Percentiles rank a stretch among this genome's conserved stretches.
Conservation (phyloP, 2,113 vertebrate genomes). For the Verasper variegatus region DNA sequence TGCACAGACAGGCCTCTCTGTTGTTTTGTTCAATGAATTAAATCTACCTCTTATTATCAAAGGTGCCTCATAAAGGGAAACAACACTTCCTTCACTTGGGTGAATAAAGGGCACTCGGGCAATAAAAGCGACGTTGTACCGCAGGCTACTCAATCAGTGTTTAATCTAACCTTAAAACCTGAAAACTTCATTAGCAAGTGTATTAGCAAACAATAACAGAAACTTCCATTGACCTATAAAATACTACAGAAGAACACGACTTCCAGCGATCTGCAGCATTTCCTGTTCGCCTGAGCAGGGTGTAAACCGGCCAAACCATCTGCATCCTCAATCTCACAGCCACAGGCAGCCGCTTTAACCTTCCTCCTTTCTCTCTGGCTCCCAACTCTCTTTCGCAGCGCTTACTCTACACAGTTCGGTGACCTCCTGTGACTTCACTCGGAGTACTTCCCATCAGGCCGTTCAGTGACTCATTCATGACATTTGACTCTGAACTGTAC, state of each 20-base stretch:
- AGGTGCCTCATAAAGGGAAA: no score
- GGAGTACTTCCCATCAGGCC: constrained; percentile 54
- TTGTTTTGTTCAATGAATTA: constrained; percentile 1
- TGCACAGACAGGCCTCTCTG: constrained; percentile 9
- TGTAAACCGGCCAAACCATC: constrained; percentile 59
- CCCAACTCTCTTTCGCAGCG: constrained; percentile 29
- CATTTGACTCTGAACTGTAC: constrained; percentile 64
- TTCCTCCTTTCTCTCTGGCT: constrained; percentile 39
- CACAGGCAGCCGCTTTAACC: constrained; percentile 36
- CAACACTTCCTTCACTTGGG: no score
- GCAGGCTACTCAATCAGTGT: no score
- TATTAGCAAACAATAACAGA: constrained; percentile 14
- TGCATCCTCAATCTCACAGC: constrained; percentile 61
- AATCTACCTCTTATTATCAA: neutral
- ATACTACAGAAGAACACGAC: neutral
- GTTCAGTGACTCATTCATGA: constrained; percentile 69
- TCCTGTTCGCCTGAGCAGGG: constrained; percentile 63
- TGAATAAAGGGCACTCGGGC: no score
- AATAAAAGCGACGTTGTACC: no score
- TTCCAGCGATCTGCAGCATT: constrained; percentile 50
- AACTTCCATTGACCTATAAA: constrained; percentile 35
- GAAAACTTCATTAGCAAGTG: constrained; percentile 41
- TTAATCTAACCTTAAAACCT: constrained; percentile 8
- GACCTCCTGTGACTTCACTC: constrained; percentile 39
- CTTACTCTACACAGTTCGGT: constrained; percentile 26